These are phyloP conservation scores for Solea solea DNA, from an alignment of 2,113 vertebrate genomes.

Conservation along the genomic window DNA sequence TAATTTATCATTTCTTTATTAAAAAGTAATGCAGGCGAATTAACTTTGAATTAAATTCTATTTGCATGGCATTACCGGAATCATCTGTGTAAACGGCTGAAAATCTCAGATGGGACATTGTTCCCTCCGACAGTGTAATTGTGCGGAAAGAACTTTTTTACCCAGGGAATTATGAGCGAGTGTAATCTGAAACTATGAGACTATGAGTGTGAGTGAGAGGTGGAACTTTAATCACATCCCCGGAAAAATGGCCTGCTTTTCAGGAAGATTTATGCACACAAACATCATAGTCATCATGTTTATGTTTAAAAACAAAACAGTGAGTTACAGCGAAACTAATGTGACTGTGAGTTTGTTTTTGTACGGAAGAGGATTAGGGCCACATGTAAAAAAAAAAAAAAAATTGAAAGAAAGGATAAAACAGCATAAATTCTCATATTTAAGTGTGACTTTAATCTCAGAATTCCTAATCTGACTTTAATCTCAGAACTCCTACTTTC, in stretches of 20 bases:
- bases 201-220: conserved; percentile 25
- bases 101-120: conserved; percentile 81
- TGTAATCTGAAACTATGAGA: conserved; percentile 60
- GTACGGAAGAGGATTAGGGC: no score
- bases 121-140: conserved; percentile 72
- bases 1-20: conserved; percentile 85
- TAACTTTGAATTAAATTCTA: conserved; percentile 86
- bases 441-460: no score
- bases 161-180: conserved; percentile 65
- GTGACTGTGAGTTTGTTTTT: no score
- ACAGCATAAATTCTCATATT: no score
- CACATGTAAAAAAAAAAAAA: no score
- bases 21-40: conserved; percentile 83
- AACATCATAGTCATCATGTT: no score
- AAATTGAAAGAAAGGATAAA: no score
- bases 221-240: conserved; percentile 48
- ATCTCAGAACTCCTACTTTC: no score
- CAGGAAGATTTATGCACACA: no score
- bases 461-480: no score
- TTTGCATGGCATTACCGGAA: conserved; percentile 83
- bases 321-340: no score
- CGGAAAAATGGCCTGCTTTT: neutral
- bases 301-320: no score
- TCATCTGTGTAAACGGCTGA: conserved; percentile 83
- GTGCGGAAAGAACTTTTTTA: conserved; percentile 61